phyloP scores from a whole-genome alignment of 2,797 vertebrate species.

The Urocyon cinereoargenteus region DNA sequence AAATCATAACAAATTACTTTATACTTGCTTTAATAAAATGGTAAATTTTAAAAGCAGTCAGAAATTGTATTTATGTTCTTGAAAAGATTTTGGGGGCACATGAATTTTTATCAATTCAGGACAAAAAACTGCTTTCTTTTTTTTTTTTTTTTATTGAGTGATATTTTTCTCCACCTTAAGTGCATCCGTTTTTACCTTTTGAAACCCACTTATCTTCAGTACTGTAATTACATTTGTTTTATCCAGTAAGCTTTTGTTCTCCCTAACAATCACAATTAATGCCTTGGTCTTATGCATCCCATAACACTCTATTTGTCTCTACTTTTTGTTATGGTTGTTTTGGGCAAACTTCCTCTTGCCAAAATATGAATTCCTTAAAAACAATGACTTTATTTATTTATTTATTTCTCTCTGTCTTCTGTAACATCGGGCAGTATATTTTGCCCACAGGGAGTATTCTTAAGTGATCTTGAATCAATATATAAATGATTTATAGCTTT shows the following conservation, averaged over 20 bases:
- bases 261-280: not conserved
- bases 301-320: not conserved
- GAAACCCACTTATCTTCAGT: not conserved
- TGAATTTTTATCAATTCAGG: not conserved
- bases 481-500: not conserved
- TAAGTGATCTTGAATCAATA: not conserved
- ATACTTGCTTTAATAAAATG: not conserved
- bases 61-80: not conserved
- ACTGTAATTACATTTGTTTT: not conserved
- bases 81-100: not conserved
- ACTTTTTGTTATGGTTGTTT: not conserved
- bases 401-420: not conserved
- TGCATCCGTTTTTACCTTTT: not conserved
- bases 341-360: not conserved
- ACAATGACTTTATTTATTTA: not conserved
- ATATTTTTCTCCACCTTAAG: not conserved
- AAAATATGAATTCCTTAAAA: not conserved
- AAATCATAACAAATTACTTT: not conserved
- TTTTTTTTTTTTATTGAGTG: not conserved
- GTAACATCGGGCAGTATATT: not conserved
- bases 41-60: not conserved
- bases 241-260: not conserved
- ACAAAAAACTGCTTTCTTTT: not conserved
- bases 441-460: not conserved
- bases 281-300: not conserved